Percentiles rank a stretch among this genome's conserved stretches.
phyloP scores from a whole-genome alignment of 2,797 vertebrate genomes.

The Molossus alvarezi region DNA sequence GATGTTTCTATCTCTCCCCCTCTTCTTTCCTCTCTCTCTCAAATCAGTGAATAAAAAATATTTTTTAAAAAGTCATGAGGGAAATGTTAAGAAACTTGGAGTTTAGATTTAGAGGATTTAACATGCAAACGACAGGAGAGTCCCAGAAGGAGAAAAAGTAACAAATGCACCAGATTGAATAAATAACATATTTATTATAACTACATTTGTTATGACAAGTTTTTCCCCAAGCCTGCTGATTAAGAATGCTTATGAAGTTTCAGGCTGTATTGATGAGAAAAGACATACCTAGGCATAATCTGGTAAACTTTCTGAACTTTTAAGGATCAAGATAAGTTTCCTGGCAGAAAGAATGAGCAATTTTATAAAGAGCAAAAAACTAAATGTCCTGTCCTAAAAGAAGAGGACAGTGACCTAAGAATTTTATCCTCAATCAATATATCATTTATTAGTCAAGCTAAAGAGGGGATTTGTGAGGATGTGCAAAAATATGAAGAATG shows the following conservation, averaged over 20 bases:
- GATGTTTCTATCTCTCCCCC: too few species aligned
- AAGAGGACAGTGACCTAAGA: neutral
- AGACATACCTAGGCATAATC: neutral
- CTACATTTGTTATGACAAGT: neutral
- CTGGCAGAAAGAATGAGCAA: neutral
- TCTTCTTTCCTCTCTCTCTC: too few species aligned
- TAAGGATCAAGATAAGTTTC: constrained; percentile 18
- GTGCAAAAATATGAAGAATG: neutral
- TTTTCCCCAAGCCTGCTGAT: neutral
- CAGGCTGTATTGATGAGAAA: neutral
- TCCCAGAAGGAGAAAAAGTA: neutral
- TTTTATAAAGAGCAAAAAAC: constrained; percentile 27
- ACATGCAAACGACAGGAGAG: neutral
- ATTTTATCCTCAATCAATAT: neutral
- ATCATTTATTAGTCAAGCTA: neutral
- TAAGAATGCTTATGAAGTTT: neutral
- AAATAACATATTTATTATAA: neutral
- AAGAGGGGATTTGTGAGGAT: constrained; percentile 1
- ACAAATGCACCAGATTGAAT: neutral
- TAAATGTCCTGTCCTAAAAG: constrained; percentile 18
- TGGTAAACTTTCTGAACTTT: constrained; percentile 33
- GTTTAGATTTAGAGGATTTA: neutral
- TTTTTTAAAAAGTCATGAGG: neutral
- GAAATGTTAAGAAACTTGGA: constrained; percentile 51
- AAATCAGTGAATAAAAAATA: too few species aligned